Conservation (phyloP, 1,140 invertebrate species). For the Leptinotarsa defecta region DNA sequence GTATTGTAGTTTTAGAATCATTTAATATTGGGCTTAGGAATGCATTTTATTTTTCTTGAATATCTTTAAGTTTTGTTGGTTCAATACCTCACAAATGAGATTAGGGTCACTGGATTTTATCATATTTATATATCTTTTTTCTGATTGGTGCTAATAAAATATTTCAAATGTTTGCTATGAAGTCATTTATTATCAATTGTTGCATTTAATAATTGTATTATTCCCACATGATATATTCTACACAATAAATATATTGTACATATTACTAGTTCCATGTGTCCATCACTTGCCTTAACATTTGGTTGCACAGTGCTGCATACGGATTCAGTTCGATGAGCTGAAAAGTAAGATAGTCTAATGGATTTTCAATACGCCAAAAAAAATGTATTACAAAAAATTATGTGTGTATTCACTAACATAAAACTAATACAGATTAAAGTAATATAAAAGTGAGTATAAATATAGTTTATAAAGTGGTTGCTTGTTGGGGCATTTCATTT, state of each 20-base stretch:
- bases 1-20: neutral
- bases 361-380: no score
- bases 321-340: slow-evolving; percentile 80
- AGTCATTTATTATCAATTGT: slow-evolving; percentile 18
- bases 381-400: no score
- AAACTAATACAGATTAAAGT: no score
- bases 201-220: slow-evolving; percentile 29
- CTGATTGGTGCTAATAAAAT: slow-evolving; percentile 21
- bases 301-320: slow-evolving; percentile 88
- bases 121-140: slow-evolving; percentile 12
- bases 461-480: no score
- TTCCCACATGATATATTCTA: slow-evolving; percentile 19
- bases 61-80: slow-evolving; percentile 1
- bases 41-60: slow-evolving; percentile 10
- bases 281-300: slow-evolving; percentile 80
- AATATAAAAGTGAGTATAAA: no score
- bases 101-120: slow-evolving; percentile 15
- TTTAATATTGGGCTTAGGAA: neutral
- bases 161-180: slow-evolving; percentile 17
- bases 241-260: slow-evolving; percentile 44
- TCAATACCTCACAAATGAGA: slow-evolving; percentile 4
- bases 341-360: slow-evolving; percentile 43
- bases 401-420: no score
- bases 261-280: slow-evolving; percentile 53
- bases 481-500: no score